Evolutionary conservation across 2,888 invertebrate genomes (phyloP).

Genomic region (Dolichomitus sp.): DNA sequence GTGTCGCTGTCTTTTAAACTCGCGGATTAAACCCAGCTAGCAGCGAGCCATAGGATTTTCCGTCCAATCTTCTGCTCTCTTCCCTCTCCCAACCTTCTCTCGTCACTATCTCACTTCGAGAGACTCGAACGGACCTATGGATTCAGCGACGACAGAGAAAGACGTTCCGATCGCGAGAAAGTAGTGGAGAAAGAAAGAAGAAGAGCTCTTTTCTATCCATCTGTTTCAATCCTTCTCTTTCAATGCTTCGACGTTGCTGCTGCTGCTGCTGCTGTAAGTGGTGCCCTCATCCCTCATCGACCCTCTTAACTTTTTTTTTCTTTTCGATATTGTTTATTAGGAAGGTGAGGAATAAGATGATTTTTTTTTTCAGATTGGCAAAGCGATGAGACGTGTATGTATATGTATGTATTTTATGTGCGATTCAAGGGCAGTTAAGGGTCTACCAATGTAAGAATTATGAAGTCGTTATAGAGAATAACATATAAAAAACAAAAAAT

Average conservation of each 20-base stretch:
- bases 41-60: slow-evolving; percentile 42
- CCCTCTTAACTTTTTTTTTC: background rate
- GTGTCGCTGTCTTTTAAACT: slow-evolving; percentile 77
- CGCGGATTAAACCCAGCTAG: slow-evolving; percentile 71
- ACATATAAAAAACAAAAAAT: no score
- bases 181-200: slow-evolving; percentile 36
- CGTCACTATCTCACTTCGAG: slow-evolving; percentile 22
- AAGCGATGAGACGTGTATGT: no score
- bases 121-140: slow-evolving; percentile 16
- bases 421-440: no score
- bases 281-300: slow-evolving; percentile 13
- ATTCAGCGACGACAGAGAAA: slow-evolving; percentile 1
- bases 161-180: slow-evolving; percentile 33
- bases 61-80: slow-evolving; percentile 47
- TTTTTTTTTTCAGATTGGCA: background rate
- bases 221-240: slow-evolving; percentile 29
- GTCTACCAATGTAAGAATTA: no score
- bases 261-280: background rate
- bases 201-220: background rate
- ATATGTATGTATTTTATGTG: no score
- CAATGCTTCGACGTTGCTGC: background rate
- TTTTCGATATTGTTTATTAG: background rate
- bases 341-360: background rate
- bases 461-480: no score
- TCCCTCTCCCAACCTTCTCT: slow-evolving; percentile 22